Evolutionary conservation across 2,888 invertebrate genomes (phyloP), one percentile per base, ranked within the genome.

Genomic region (Latrodectus hesperus): DNA sequence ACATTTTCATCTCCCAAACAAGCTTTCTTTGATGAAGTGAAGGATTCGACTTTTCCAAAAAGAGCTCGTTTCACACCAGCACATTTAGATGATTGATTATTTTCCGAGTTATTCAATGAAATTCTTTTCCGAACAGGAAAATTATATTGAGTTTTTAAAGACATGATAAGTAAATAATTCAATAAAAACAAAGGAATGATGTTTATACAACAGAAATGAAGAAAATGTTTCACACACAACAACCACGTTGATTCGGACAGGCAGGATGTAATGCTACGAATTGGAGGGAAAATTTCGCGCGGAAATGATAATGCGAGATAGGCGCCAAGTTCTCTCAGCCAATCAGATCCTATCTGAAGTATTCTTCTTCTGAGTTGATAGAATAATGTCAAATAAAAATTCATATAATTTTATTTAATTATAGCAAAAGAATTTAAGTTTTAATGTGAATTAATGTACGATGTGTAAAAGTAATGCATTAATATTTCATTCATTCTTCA

Each of bases 111-210:
- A 0, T n/a, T 17, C 14, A 26, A 16, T 17, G 38, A 11, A 67
- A 17, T 76, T 26, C 65, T 60, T 65, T 86, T 86, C 17, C 53
- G 75, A n/a, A 80, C 65, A 11, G 75, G 86, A 76, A 86, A 86
- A 49, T 71, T 79, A 49, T 72, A 70, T 16, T 81, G 80, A 17
- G 75, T 17, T 75, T 81, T 74, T 9, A 86, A 51, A 64, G 86
- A 26, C 86, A 86, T 81, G 11, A 64, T 60, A 12, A 12, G 38
- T 17, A 17, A n/a, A 75, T 14, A 74, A 26, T 60, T 12, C n/a
- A 60, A 60, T 11, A 11, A 60, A 6, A 16, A 16, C 60, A 16
- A 55, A 14, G 3, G 16, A 55, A 55, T 55, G 3, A 55, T 14
- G 11, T 14, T 55, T 55, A 14, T 16, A 6, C 11, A 16, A 14